Percentiles rank a stretch among this genome's conserved stretches.
phyloP scores from a whole-genome alignment of 1,140 invertebrate genomes.

The Drosophila asahinai region DNA sequence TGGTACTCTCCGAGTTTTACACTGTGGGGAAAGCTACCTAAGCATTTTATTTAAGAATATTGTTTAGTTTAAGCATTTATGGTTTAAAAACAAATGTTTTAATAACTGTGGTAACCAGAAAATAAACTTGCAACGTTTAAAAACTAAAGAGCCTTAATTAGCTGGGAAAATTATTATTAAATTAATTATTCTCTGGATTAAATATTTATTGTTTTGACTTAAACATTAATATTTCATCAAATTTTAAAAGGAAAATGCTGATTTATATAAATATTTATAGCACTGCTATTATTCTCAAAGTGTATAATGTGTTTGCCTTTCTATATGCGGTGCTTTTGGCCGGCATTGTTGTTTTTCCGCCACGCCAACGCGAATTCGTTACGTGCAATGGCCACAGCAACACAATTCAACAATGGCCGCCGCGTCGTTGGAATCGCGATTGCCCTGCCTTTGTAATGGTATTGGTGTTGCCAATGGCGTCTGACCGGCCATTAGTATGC shows the following conservation, averaged over 20 bases:
- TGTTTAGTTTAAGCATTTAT: too few species aligned
- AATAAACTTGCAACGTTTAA: background rate
- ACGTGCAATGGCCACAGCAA: conserved; percentile 60
- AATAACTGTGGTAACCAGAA: background rate
- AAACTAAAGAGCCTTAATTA: too few species aligned
- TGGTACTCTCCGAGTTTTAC: background rate
- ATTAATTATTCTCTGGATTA: too few species aligned
- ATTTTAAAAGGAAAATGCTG: too few species aligned
- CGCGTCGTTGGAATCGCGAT: conserved; percentile 19
- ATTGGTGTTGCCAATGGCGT: conserved; percentile 68
- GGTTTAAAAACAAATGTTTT: background rate
- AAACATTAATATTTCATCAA: too few species aligned
- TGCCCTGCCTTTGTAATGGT: conserved; percentile 38
- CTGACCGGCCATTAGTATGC: conserved; percentile 70
- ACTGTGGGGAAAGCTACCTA: background rate
- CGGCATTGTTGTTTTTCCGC: conserved; percentile 41
- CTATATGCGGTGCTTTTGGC: conserved; percentile 14
- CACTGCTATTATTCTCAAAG: background rate
- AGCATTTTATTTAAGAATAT: too few species aligned
- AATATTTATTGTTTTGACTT: too few species aligned
- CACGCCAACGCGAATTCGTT: conserved; percentile 63
- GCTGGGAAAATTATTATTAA: too few species aligned
- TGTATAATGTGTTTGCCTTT: conserved; percentile 11
- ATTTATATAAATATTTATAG: too few species aligned
- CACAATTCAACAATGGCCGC: conserved; percentile 52